Evolutionary conservation across 2,888 invertebrate genomes (phyloP).

Genomic region (Pediacus dermestoides): DNA sequence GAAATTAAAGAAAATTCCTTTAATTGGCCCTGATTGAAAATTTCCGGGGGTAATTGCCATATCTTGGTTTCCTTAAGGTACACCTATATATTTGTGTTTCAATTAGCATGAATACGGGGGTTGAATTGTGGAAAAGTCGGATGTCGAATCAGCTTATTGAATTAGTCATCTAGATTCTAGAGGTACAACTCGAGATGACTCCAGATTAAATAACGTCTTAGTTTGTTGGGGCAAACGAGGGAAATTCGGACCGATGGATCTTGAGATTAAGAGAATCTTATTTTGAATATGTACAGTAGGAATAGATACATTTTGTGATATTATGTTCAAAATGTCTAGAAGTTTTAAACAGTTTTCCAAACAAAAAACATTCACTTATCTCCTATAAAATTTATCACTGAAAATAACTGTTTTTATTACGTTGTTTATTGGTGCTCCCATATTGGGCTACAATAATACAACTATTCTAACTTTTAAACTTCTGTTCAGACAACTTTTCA

Average conservation of each 20-base stretch:
- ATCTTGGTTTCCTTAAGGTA: too few relatives aligned
- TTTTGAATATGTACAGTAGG: too few relatives aligned
- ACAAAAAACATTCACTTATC: slow-evolving; percentile 15
- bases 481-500: too few relatives aligned
- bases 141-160: slow-evolving; percentile 38
- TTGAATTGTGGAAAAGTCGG: slow-evolving; percentile 35
- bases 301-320: too few relatives aligned
- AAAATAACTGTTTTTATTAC: slow-evolving; percentile 13
- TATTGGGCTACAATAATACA: too few relatives aligned
- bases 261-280: too few relatives aligned
- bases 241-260: slow-evolving; percentile 28
- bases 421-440: slow-evolving; percentile 10
- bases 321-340: too few relatives aligned
- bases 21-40: too few relatives aligned
- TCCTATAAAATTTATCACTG: slow-evolving; percentile 15
- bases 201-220: slow-evolving; percentile 37
- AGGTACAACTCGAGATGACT: slow-evolving; percentile 33
- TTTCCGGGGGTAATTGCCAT: too few relatives aligned
- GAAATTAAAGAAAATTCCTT: too few relatives aligned
- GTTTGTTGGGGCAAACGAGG: slow-evolving; percentile 28
- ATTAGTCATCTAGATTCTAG: slow-evolving; percentile 33
- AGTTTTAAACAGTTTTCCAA: too few relatives aligned
- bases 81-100: slow-evolving; percentile 30
- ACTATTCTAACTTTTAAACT: too few relatives aligned
- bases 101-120: slow-evolving; percentile 30